Evolutionary conservation across 2,888 invertebrate genomes (phyloP), one percentile per base, ranked within the genome.

Genomic region (Heterodera filipjevi): DNA sequence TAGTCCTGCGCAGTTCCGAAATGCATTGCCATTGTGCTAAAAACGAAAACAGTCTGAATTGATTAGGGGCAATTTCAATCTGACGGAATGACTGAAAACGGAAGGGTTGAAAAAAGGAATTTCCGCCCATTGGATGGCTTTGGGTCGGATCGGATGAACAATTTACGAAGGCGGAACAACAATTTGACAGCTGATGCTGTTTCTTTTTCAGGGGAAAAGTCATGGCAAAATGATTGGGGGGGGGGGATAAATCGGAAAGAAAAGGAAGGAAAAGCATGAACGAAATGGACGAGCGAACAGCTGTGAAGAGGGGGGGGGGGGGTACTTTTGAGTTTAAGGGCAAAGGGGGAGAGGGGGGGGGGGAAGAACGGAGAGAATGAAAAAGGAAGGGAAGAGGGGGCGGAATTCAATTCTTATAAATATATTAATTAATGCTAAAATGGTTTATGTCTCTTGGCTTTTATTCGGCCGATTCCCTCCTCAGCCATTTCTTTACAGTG

Each of bases 1-100:
- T 70, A 72, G 22, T 78, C 78, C 64, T 78, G 71, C n/a, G 78
- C 78, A n/a, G 49, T 78, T 66, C 79, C 79, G 39, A 71, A 70
- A 8, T 59, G 59, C 59, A 59, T 59, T 59, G 46, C 22, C 59
- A 59, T 59, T 59, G 46, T n/a, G 5, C 59, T 1, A 59, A 59
- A 6, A 59, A 27, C 27, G 59, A 27, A 59, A 59, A 6, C 8
- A 27, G 1, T 53, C 6, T 53, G 8, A 59, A 59, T 59, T 22
- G 27, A 39, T 49, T 14, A 16, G 49, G 14, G 2, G 10, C 5
- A 44, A 16, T 49, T 49, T 49, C 16, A 8, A 8, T 59, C 27
- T 8, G 22, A 27, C 1, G 59, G 27, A n/a, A n/a, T n/a, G n/a
- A n/a, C n/a, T n/a, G n/a, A n/a, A n/a, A n/a, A 59, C 59, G 59